These are phyloP conservation scores for Diplolepis rosae DNA, from an alignment of 2,888 invertebrate genomes.

Conservation along the genomic window DNA sequence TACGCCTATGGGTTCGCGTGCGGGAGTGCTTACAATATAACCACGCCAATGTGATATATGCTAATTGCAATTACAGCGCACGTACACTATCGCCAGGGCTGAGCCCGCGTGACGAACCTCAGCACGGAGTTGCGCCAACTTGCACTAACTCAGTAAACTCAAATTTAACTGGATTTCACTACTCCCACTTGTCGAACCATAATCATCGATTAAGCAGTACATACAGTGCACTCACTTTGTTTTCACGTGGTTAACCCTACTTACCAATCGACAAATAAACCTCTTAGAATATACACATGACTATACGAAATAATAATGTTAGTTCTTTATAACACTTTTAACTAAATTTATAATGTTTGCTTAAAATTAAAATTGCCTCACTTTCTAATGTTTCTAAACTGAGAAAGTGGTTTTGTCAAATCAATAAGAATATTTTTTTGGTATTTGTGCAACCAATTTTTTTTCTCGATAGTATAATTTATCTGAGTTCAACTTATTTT, in stretches of 20 bases:
- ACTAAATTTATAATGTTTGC: too few species aligned
- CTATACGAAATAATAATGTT: too few species aligned
- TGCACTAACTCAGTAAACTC: slow-evolving; percentile 33
- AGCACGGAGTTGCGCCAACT: slow-evolving; percentile 19
- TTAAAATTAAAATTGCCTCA: too few species aligned
- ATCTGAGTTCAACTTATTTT: too few species aligned
- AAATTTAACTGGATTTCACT: slow-evolving; percentile 41
- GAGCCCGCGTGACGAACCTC: slow-evolving; percentile 32
- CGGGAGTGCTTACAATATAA: slow-evolving; percentile 40
- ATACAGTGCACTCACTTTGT: not conserved
- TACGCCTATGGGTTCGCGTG: slow-evolving; percentile 58
- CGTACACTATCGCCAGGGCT: slow-evolving; percentile 48
- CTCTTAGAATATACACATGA: not conserved
- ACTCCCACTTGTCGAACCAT: slow-evolving; percentile 45
- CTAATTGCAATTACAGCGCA: slow-evolving; percentile 71
- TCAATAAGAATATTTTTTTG: too few species aligned
- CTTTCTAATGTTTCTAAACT: too few species aligned
- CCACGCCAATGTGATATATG: slow-evolving; percentile 67
- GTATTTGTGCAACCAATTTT: too few species aligned
- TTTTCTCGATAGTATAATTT: too few species aligned
- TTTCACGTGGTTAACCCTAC: not conserved
- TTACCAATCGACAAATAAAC: not conserved
- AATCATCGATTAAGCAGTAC: slow-evolving; percentile 38
- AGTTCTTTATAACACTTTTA: too few species aligned
- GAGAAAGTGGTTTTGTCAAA: too few species aligned